These are phyloP conservation scores for Gavia stellata DNA, from an alignment of 2,113 vertebrate species.

Conservation along the genomic window DNA sequence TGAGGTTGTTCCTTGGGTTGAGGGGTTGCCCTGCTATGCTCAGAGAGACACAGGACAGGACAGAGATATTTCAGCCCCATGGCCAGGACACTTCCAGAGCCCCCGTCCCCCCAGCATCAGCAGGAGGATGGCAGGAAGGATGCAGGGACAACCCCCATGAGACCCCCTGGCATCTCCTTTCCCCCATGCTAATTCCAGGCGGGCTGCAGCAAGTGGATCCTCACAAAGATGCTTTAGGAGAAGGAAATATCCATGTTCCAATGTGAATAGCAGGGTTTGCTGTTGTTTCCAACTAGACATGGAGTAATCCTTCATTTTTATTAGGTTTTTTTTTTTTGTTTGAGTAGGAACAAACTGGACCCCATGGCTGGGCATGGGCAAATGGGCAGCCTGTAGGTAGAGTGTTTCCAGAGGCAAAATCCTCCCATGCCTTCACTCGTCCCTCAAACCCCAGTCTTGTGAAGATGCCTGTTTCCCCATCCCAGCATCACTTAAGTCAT, in stretches of 20 bases:
- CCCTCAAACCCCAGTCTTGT: background rate
- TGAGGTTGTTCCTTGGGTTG: background rate
- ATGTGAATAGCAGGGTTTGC: background rate
- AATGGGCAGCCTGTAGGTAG: background rate
- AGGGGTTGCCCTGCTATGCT: background rate
- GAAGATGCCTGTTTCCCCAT: background rate
- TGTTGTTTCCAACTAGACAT: background rate
- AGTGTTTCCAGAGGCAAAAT: background rate
- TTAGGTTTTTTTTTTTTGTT: background rate
- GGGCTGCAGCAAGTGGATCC: background rate
- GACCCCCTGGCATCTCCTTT: background rate
- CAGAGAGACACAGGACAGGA: too few species aligned
- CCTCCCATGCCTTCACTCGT: background rate
- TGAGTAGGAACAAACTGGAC: background rate
- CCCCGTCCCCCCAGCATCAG: rapidly evolving
- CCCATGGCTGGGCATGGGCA: too few species aligned
- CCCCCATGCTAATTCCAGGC: background rate
- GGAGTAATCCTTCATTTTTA: background rate
- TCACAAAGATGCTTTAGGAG: background rate
- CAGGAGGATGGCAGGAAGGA: background rate
- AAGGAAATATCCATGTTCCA: background rate
- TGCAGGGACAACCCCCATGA: rapidly evolving
- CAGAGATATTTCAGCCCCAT: background rate
- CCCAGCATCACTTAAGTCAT: background rate
- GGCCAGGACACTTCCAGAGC: background rate